These are phyloP conservation scores for Hyperoplus immaculatus DNA, from an alignment of 2,797 vertebrate species.

Conservation along the genomic window DNA sequence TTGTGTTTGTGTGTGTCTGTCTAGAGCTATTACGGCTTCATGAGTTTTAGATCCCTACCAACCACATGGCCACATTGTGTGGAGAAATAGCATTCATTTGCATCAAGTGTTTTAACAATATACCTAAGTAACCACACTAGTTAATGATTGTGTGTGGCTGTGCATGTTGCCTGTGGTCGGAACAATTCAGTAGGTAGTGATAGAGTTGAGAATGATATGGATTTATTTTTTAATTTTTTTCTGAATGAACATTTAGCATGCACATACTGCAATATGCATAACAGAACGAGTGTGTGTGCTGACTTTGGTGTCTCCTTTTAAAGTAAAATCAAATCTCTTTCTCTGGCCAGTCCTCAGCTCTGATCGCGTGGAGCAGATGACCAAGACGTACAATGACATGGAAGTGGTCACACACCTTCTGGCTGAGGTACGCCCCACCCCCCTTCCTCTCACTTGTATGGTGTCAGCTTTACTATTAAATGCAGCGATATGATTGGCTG, in stretches of 20 bases:
- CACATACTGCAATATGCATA: background rate
- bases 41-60: conserved; percentile 58
- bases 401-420: conserved; percentile 95
- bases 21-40: conserved; percentile 1
- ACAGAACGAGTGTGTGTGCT: conserved; percentile 8
- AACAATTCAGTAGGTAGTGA: background rate
- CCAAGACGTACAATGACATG: conserved; percentile 92
- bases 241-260: conserved; percentile 37
- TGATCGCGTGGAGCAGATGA: conserved; percentile 91
- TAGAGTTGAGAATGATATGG: conserved; percentile 9
- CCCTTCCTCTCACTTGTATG: background rate
- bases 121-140: background rate
- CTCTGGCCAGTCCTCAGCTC: conserved; percentile 88
- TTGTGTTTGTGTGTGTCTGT: conserved; percentile 23
- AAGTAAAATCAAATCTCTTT: background rate
- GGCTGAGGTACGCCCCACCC: conserved; percentile 88
- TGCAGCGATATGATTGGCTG: background rate
- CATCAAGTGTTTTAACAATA: background rate
- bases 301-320: background rate
- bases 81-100: background rate
- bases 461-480: background rate
- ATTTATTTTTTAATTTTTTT: conserved; percentile 9
- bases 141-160: conserved; percentile 11
- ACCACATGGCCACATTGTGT: conserved; percentile 23
- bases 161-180: conserved; percentile 63